Evolutionary conservation across 2,797 vertebrate species (phyloP).

Genomic region (Brachyalestes nurse): DNA sequence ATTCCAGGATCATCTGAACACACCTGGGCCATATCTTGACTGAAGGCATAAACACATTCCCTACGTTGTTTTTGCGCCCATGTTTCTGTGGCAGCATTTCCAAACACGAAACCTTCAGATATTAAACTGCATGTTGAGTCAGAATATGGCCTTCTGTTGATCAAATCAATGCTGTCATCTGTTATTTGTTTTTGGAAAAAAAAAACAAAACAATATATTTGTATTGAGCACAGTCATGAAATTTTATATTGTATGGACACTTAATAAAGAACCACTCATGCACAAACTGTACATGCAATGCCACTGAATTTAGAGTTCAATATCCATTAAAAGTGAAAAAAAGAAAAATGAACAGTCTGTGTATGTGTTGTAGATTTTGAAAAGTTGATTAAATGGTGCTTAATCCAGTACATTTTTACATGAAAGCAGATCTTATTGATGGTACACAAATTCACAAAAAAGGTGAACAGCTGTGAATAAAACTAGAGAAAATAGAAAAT

Average conservation of each 20-base stretch:
- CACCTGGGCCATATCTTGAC: neutral
- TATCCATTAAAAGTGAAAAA: conserved; percentile 46
- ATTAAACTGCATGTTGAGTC: conserved; percentile 23
- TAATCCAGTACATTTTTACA: too few relatives aligned
- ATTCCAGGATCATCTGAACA: neutral
- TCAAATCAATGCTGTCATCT: conserved; percentile 33
- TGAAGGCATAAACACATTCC: neutral
- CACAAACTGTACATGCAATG: conserved; percentile 49
- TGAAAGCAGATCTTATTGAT: too few relatives aligned
- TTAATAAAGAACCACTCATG: conserved; percentile 40
- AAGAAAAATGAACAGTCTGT: neutral
- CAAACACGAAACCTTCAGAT: neutral
- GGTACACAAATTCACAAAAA: too few relatives aligned
- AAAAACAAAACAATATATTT: conserved; percentile 45
- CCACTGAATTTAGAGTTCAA: conserved; percentile 39
- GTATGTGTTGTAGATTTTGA: conserved; percentile 4
- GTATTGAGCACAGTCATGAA: conserved; percentile 41
- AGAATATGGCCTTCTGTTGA: conserved; percentile 23
- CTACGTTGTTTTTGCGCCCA: neutral
- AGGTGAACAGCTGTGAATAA: too few relatives aligned
- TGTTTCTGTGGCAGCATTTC: neutral
- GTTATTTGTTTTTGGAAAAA: conserved; percentile 40
- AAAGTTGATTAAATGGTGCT: neutral
- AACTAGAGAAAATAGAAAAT: neutral
- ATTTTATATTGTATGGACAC: conserved; percentile 52